phyloP scores from a whole-genome alignment of 2,797 vertebrate genomes.

The Darevskia nairensis region DNA sequence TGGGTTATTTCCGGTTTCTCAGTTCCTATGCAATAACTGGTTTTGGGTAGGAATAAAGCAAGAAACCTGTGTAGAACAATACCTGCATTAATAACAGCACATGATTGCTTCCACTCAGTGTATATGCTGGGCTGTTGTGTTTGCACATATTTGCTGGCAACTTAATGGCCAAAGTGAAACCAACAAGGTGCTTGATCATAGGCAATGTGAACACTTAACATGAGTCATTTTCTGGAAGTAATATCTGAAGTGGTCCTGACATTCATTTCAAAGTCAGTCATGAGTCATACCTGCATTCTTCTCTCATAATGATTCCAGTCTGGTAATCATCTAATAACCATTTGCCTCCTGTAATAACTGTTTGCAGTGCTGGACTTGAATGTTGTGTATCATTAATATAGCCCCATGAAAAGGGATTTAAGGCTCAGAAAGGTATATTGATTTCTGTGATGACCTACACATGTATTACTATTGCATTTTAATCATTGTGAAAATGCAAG shows the following conservation, averaged over 20 bases:
- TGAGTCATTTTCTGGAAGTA: not conserved
- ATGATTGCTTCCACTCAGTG: too few relatives aligned
- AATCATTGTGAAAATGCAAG: not conserved
- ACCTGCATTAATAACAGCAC: not conserved
- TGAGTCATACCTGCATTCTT: not conserved
- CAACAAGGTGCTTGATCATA: not conserved
- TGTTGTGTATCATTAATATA: constrained; percentile 23
- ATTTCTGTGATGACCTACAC: constrained; percentile 7
- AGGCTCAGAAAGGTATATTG: not conserved
- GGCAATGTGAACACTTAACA: not conserved
- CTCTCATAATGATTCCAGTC: not conserved
- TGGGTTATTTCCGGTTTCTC: not conserved
- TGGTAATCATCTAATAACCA: not conserved
- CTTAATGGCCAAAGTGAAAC: not conserved
- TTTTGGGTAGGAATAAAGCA: not conserved
- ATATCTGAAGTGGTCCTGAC: not conserved
- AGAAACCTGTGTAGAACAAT: not conserved
- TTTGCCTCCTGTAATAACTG: constrained; percentile 7
- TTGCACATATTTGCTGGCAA: not conserved
- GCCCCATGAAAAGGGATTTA: constrained; percentile 15
- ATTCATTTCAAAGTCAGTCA: not conserved
- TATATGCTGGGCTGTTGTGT: not conserved
- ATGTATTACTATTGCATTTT: not conserved
- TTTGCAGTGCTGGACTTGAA: constrained; percentile 6
- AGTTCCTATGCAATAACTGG: not conserved